Evolutionary conservation across 2,113 vertebrate genomes (phyloP).

Genomic region (Elgaria multicarinata): DNA sequence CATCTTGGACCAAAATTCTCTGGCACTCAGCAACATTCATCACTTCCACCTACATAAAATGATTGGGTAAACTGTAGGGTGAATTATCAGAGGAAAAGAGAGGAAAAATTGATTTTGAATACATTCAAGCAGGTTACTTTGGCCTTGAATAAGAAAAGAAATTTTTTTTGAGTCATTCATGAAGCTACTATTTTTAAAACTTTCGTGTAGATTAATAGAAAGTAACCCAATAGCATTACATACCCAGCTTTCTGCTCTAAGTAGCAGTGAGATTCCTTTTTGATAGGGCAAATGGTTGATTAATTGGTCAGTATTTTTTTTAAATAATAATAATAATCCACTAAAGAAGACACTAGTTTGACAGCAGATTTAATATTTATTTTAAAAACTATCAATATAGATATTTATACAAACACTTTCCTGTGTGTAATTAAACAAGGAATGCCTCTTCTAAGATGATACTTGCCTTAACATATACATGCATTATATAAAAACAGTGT

Average conservation of each 20-base stretch:
- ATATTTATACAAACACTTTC: neutral
- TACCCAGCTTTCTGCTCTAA: constrained; percentile 17
- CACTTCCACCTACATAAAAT: constrained; percentile 68
- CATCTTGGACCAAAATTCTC: constrained; percentile 80
- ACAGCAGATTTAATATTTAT: neutral
- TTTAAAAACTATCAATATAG: neutral
- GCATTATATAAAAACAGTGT: neutral
- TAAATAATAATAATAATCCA: neutral
- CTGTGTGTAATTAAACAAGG: neutral
- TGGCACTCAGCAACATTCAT: constrained; percentile 77
- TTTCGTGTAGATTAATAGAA: neutral
- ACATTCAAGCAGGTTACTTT: constrained; percentile 20
- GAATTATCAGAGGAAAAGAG: constrained; percentile 63
- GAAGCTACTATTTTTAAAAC: neutral
- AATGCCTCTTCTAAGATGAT: neutral
- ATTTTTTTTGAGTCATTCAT: constrained; percentile 16
- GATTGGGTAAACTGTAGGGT: constrained; percentile 67
- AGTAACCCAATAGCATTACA: constrained; percentile 18
- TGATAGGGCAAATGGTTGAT: neutral
- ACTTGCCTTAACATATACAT: neutral
- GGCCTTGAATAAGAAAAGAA: constrained; percentile 7
- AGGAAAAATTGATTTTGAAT: constrained; percentile 22
- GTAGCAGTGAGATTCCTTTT: neutral
- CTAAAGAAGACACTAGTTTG: neutral
- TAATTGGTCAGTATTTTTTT: constrained; percentile 4